phyloP scores from a whole-genome alignment of 2,888 invertebrate species.

The Rhabditoides inermis region DNA sequence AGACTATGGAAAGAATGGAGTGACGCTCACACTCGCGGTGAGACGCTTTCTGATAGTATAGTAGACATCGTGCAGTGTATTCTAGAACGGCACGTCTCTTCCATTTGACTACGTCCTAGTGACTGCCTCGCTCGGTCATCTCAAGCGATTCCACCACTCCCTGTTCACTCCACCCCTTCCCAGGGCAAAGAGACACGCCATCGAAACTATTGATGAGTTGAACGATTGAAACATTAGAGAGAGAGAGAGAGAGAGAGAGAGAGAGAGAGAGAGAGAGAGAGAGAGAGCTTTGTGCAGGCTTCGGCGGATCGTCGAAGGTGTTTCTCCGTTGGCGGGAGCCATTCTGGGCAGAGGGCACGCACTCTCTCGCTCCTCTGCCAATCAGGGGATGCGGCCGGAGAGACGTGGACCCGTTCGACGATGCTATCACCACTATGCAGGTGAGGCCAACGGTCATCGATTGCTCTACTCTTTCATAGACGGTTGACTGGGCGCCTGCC shows the following conservation, averaged over 20 bases:
- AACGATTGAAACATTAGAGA: too few species aligned
- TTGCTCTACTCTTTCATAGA: constrained; percentile 14
- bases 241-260: too few species aligned
- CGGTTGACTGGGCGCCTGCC: constrained; percentile 34
- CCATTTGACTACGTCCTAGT: constrained; percentile 43
- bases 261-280: too few species aligned
- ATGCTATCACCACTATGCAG: constrained; percentile 28
- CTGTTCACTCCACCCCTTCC: constrained; percentile 32
- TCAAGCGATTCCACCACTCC: constrained; percentile 33
- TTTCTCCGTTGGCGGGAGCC: constrained; percentile 41
- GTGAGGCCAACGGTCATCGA: constrained; percentile 6
- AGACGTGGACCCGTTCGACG: constrained; percentile 24
- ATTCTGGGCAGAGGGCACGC: constrained; percentile 37
- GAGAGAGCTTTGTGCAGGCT: too few species aligned
- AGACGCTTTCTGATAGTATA: too few species aligned
- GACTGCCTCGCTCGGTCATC: constrained; percentile 42
- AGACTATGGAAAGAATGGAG: constrained; percentile 15
- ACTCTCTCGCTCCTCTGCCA: constrained; percentile 33
- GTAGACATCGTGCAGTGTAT: too few species aligned
- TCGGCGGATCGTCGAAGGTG: constrained; percentile 39
- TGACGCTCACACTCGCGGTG: not conserved
- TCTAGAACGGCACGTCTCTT: constrained; percentile 10
- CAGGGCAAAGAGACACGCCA: constrained; percentile 23
- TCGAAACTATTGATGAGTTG: constrained; percentile 35
- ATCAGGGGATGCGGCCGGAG: constrained; percentile 21